A percentile compares a stretch with the other conserved stretches of the same genome.
These are phyloP conservation scores for Neoaliturus tenellus DNA, from an alignment of 2,888 invertebrate genomes.

Conservation along the genomic window DNA sequence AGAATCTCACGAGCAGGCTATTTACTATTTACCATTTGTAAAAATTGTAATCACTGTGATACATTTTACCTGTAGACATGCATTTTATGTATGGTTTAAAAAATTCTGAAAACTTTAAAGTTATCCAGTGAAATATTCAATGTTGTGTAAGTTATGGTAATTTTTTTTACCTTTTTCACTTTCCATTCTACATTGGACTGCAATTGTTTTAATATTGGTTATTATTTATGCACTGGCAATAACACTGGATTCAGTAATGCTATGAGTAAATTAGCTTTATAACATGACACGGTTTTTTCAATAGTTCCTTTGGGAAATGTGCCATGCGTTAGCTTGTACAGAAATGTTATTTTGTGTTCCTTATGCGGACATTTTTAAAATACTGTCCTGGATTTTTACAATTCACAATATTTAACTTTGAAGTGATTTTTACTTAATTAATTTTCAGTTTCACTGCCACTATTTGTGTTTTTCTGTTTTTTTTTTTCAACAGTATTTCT, in stretches of 20 bases:
- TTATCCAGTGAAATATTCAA: too few relatives aligned
- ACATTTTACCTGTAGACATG: too few relatives aligned
- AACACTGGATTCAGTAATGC: neutral
- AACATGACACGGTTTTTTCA: neutral
- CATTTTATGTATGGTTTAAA: too few relatives aligned
- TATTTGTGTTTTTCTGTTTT: neutral
- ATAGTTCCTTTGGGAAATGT: slow-evolving; percentile 32
- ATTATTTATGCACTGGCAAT: too few relatives aligned
- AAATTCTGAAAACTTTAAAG: too few relatives aligned
- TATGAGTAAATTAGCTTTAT: neutral
- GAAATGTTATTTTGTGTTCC: slow-evolving; percentile 17
- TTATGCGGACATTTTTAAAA: neutral
- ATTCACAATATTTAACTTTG: neutral
- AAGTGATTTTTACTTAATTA: neutral
- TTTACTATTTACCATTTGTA: too few relatives aligned
- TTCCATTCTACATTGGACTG: too few relatives aligned
- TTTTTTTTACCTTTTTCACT: too few relatives aligned
- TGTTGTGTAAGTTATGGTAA: too few relatives aligned
- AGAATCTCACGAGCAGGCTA: too few relatives aligned
- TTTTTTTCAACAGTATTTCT: neutral
- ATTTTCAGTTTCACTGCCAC: slow-evolving; percentile 7
- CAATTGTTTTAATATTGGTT: too few relatives aligned
- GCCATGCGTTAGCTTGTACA: slow-evolving; percentile 47
- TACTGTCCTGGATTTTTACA: neutral
- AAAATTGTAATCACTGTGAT: too few relatives aligned